Conservation (phyloP, 2,888 invertebrate genomes). For the Alcis repandata region DNA sequence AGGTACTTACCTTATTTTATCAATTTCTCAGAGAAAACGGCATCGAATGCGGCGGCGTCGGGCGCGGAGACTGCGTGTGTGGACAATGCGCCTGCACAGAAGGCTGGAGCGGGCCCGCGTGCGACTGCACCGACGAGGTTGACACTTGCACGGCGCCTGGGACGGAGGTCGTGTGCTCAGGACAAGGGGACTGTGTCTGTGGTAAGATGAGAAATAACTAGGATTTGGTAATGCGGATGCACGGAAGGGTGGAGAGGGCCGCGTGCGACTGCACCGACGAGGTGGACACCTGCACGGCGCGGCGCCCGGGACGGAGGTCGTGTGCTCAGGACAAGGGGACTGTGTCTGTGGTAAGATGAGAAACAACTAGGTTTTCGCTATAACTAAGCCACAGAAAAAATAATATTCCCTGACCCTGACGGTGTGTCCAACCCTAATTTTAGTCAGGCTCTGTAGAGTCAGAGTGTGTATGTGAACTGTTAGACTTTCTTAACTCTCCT, state of each 20-base stretch:
- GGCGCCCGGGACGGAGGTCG: conserved; percentile 78
- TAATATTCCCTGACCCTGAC: too few relatives aligned
- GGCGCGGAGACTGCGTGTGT: conserved; percentile 91
- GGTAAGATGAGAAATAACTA: conserved; percentile 70
- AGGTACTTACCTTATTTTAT: too few relatives aligned
- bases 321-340: conserved; percentile 91
- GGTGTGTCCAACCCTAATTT: neutral
- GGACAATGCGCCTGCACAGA: conserved; percentile 90
- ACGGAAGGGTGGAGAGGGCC: conserved; percentile 85
- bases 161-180: conserved; percentile 87
- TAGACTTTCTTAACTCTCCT: neutral
- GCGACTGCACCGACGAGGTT: conserved; percentile 84
- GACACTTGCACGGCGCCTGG: conserved; percentile 85
- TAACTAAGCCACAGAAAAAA: too few relatives aligned
- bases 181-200: conserved; percentile 92
- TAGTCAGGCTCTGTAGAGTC: neutral
- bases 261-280: conserved; percentile 86
- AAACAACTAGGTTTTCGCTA: too few relatives aligned
- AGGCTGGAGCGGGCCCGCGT: conserved; percentile 86
- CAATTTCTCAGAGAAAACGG: conserved; percentile 66
- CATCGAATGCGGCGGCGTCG: conserved; percentile 86
- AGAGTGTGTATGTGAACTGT: neutral
- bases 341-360: conserved; percentile 90
- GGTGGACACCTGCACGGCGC: conserved; percentile 82
- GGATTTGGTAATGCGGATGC: conserved; percentile 88